Percentiles rank a stretch among this genome's conserved stretches.
These are phyloP conservation scores for Drosophila birchii DNA, from an alignment of 2,888 invertebrate genomes.

Conservation along the genomic window DNA sequence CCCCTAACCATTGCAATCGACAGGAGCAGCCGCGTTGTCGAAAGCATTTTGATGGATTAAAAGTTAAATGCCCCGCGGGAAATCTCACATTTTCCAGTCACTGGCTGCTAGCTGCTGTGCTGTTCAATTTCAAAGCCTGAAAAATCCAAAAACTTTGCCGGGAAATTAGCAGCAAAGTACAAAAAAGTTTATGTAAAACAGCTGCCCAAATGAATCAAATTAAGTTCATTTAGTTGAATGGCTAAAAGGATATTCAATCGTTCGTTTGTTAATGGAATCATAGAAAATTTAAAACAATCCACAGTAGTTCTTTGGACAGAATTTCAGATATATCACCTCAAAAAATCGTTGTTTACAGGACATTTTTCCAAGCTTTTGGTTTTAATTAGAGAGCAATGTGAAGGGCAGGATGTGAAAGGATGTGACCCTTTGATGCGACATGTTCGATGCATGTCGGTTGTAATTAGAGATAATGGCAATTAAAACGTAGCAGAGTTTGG, in stretches of 20 bases:
- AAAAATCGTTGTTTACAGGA: not conserved
- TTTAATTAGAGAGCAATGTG: constrained; percentile 7
- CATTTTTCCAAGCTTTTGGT: too few relatives aligned
- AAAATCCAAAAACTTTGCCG: constrained; percentile 44
- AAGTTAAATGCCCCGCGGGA: constrained; percentile 66
- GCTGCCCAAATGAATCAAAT: constrained; percentile 15
- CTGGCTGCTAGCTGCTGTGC: constrained; percentile 6
- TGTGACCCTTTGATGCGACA: constrained; percentile 14
- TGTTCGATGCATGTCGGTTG: constrained; percentile 25
- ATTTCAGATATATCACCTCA: not conserved
- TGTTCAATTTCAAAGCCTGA: constrained; percentile 42
- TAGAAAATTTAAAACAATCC: not conserved
- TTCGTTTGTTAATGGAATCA: not conserved
- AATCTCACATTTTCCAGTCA: constrained; percentile 46
- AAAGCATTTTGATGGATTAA: constrained; percentile 70
- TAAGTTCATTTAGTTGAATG: not conserved
- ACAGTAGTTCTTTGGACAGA: not conserved
- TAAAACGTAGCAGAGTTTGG: constrained; percentile 32
- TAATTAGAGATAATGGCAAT: constrained; percentile 57
- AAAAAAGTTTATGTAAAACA: constrained; percentile 21
- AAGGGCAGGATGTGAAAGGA: not conserved
- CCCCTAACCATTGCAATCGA: constrained; percentile 51
- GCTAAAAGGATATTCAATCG: not conserved
- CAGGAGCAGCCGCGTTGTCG: constrained; percentile 31
- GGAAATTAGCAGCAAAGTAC: constrained; percentile 31